Evolutionary conservation across 2,888 invertebrate genomes (phyloP).

Genomic region (Habroteleia sp.): DNA sequence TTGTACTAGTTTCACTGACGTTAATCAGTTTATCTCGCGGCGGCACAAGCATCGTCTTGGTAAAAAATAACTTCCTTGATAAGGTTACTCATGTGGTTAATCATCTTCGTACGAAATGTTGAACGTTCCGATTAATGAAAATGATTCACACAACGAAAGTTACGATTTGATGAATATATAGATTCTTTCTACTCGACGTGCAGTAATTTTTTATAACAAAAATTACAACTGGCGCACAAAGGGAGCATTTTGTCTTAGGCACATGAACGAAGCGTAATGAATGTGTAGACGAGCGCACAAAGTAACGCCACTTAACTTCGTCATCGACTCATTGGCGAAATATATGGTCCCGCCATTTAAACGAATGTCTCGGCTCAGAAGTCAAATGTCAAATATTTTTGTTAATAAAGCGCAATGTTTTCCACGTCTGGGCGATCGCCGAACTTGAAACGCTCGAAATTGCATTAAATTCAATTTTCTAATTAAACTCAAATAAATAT

Average conservation of each 20-base stretch:
- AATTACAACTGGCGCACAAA: conserved; percentile 4
- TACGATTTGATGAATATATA: not conserved
- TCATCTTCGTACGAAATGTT: conserved; percentile 16
- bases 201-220: not conserved
- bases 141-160: conserved; percentile 5
- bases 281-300: conserved; percentile 29
- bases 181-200: not conserved
- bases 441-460: too few relatives aligned
- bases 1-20: conserved; percentile 8
- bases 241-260: not conserved
- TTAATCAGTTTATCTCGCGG: conserved; percentile 29
- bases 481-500: too few relatives aligned
- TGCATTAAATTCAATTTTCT: too few relatives aligned
- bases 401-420: conserved; percentile 1
- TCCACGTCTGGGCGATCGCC: too few relatives aligned
- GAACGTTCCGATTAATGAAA: not conserved
- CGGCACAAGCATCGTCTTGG: conserved; percentile 13
- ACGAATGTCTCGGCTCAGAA: conserved; percentile 11
- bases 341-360: conserved; percentile 44
- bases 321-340: conserved; percentile 52
- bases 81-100: conserved; percentile 10
- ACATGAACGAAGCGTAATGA: conserved; percentile 13
- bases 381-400: conserved; percentile 31
- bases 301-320: conserved; percentile 49
- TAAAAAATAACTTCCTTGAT: conserved; percentile 40